phyloP scores from a whole-genome alignment of 2,113 vertebrate genomes.

The Vidua macroura region DNA sequence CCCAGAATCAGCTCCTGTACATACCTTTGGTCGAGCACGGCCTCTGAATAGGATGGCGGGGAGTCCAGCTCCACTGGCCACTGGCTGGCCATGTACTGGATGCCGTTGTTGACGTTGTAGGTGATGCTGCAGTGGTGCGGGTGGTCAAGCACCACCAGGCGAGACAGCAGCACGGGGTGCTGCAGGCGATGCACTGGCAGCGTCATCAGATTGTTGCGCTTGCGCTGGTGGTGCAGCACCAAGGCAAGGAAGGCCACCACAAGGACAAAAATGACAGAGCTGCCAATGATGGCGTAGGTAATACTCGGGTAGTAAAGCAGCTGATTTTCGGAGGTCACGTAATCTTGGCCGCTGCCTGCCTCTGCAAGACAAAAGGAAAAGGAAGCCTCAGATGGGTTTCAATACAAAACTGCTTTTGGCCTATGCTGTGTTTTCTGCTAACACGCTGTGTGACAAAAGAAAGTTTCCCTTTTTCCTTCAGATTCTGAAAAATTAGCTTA shows the following conservation, averaged over 20 bases:
- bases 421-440: not conserved
- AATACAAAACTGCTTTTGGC: not conserved
- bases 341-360: slow-evolving; percentile 84
- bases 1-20: not conserved
- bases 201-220: slow-evolving; percentile 89
- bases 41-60: slow-evolving; percentile 92
- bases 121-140: slow-evolving; percentile 81
- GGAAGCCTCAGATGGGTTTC: not conserved
- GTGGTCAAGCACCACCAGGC: slow-evolving; percentile 91
- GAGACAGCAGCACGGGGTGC: slow-evolving; percentile 91
- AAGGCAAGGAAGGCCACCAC: slow-evolving; percentile 92
- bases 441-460: not conserved
- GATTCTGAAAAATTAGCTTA: not conserved
- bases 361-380: slow-evolving; percentile 72
- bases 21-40: slow-evolving; percentile 90
- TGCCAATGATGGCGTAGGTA: slow-evolving; percentile 94
- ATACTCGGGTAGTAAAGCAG: slow-evolving; percentile 94
- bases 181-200: slow-evolving; percentile 87
- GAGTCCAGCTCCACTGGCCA: slow-evolving; percentile 79
- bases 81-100: slow-evolving; percentile 86
- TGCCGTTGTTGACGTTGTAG: slow-evolving; percentile 84
- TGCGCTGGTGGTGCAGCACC: slow-evolving; percentile 93
- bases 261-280: slow-evolving; percentile 91
- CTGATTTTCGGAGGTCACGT: slow-evolving; percentile 89
- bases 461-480: not conserved